Conservation (phyloP, 2,888 invertebrate species). For the Melipona beecheii region DNA sequence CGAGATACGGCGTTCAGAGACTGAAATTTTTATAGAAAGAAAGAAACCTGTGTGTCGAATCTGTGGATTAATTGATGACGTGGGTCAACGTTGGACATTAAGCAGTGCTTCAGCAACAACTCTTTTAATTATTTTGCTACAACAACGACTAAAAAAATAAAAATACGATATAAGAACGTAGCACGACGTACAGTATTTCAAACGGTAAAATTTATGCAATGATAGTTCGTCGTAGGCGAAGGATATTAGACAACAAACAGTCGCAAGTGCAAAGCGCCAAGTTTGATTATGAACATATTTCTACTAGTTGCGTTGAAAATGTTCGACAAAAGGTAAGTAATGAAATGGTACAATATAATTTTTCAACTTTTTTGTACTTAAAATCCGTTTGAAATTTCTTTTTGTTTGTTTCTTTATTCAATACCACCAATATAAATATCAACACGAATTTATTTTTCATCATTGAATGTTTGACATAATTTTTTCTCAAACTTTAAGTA, state of each 20-base stretch:
- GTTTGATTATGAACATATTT: constrained; percentile 64
- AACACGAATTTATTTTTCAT: not conserved
- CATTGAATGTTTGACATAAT: not conserved
- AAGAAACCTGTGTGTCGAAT: constrained; percentile 4
- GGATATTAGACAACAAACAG: constrained; percentile 66
- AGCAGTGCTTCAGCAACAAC: constrained; percentile 17
- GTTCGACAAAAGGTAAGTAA: constrained; percentile 47
- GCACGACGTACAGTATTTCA: not conserved
- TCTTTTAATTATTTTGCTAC: constrained; percentile 7
- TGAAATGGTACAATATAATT: constrained; percentile 11
- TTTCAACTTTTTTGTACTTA: not conserved
- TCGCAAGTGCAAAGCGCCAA: constrained; percentile 70
- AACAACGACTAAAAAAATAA: constrained; percentile 1
- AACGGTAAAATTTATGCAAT: constrained; percentile 59
- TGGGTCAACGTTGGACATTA: constrained; percentile 32
- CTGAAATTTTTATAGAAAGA: constrained; percentile 24
- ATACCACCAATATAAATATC: not conserved
- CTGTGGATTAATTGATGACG: constrained; percentile 51
- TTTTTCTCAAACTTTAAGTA: no score
- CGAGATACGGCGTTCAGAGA: not conserved
- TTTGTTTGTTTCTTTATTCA: not conserved
- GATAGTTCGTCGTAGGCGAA: constrained; percentile 78
- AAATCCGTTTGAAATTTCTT: not conserved
- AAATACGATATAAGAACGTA: not conserved
- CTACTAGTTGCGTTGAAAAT: constrained; percentile 34